Evolutionary conservation across 1,140 invertebrate species (phyloP).

Genomic region (Piezodorus guildinii): DNA sequence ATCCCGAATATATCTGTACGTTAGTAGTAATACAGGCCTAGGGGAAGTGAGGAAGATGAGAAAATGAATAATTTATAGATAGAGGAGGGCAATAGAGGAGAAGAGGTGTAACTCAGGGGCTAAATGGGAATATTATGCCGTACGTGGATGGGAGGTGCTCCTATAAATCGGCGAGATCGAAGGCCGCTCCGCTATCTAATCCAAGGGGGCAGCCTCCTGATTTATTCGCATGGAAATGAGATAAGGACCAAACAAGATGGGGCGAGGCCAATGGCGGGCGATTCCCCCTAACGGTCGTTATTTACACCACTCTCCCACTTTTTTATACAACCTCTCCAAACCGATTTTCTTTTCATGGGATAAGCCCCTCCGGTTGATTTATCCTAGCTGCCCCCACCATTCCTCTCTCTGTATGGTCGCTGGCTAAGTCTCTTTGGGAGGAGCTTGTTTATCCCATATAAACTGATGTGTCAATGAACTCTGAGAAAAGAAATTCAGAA

Average conservation of each 20-base stretch:
- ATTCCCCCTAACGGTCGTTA: background rate
- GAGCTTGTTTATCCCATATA: too few species aligned
- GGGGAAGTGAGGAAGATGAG: background rate
- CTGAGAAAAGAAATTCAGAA: too few species aligned
- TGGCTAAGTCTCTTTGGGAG: too few species aligned
- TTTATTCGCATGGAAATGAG: constrained; percentile 7
- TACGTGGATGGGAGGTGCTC: background rate
- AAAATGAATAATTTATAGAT: constrained; percentile 5
- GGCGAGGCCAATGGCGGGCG: background rate
- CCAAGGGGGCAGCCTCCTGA: background rate
- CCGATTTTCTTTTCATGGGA: too few species aligned
- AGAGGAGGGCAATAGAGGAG: background rate
- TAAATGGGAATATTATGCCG: constrained; percentile 5
- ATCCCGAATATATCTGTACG: background rate
- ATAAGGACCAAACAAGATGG: constrained; percentile 2
- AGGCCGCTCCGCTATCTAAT: too few species aligned
- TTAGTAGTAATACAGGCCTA: background rate
- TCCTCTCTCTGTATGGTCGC: too few species aligned
- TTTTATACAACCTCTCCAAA: too few species aligned
- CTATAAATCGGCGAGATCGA: background rate
- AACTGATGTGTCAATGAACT: too few species aligned
- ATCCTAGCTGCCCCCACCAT: too few species aligned
- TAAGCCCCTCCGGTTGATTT: too few species aligned
- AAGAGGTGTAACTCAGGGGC: background rate
- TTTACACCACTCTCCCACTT: too few species aligned